Base-by-base conservation (phyloP, 2,113 vertebrate genomes). In the Elephas maximus region DNA sequence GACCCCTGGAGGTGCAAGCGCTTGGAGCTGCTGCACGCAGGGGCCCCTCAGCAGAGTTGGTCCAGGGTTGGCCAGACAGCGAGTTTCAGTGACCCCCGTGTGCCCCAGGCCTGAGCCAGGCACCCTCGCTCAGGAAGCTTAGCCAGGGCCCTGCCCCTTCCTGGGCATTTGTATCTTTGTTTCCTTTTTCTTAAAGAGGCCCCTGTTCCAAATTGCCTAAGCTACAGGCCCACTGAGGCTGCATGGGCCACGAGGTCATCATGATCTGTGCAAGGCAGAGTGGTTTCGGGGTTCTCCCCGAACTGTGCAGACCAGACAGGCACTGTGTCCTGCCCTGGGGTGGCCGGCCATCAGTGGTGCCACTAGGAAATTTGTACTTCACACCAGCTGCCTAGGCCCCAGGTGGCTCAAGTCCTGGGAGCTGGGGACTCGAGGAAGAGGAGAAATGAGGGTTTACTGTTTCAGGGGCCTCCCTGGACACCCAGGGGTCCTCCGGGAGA, bases 111-210 rank as follows among this genome's bases (percentile, higher is more conserved):
- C 48, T 5, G 11, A 20, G 53, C 37, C 8, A 41, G 26, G 20
- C 18, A 0, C 33, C 23, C 17, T 8, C 8, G 30, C 10, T 6
- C 24, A 21, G 4, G 28, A 48, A 0, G 0, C 26, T 0, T 4
- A 26, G 53, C 26, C 62, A 41, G 80, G 80, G 20, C 33, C 8
- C 11, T 1, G 26, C 6, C 0, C 77, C 20, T 26, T 7, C 60
- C 60, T 41, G 21, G 26, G 15, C 41, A 0, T 28, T 48, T 8
- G n/a, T 26, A 6, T n/a, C 51, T 67, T 20, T 2, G 12, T 4
- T 1, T 21, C 5, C 37, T 45, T 60, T 79, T 88, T 48, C 88
- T 91, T 41, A 14, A 37, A 87, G 10, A 11, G 28, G 2, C 12
- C 37, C 30, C 2, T 41, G 10, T 60, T 63, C 65, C 30, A 3